These are phyloP conservation scores for Oscheius sp. DNA, from an alignment of 1,140 invertebrate species.

Conservation along the genomic window DNA sequence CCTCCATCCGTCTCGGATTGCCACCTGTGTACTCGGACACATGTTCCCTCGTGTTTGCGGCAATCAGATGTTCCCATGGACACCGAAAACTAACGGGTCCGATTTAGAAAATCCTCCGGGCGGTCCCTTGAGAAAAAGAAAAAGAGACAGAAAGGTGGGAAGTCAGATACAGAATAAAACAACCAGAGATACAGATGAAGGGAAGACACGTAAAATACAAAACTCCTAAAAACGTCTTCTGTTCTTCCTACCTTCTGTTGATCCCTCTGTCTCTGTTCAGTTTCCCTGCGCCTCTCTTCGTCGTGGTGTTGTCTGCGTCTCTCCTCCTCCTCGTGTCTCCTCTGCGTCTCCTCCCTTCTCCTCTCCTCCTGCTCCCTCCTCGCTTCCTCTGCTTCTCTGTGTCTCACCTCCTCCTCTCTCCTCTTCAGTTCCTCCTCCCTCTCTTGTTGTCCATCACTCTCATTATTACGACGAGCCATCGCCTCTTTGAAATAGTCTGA, in stretches of 20 bases:
- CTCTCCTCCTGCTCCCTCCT: slow-evolving; percentile 27
- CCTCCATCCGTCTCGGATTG: too few species aligned
- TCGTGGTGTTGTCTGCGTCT: slow-evolving; percentile 5
- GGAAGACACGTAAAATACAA: too few species aligned
- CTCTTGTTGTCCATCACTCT: slow-evolving; percentile 28
- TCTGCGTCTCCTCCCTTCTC: slow-evolving; percentile 13
- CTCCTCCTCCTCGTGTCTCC: slow-evolving; percentile 23
- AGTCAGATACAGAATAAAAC: too few species aligned
- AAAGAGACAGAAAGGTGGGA: too few species aligned
- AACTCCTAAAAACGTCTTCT: too few species aligned
- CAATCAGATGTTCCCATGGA: too few species aligned
- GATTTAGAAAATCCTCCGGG: too few species aligned
- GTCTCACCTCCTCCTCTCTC: slow-evolving; percentile 28
- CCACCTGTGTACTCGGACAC: too few species aligned
- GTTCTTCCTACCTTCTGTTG: not conserved
- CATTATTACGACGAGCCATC: slow-evolving; percentile 31
- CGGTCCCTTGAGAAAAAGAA: too few species aligned
- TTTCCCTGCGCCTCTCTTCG: not conserved
- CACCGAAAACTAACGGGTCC: too few species aligned
- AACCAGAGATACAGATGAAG: too few species aligned
- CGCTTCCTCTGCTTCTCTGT: slow-evolving; percentile 31
- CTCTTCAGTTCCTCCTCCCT: slow-evolving; percentile 25
- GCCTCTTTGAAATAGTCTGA: slow-evolving; percentile 45
- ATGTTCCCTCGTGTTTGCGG: too few species aligned
- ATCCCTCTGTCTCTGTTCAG: slow-evolving; percentile 4